phyloP scores from a whole-genome alignment of 2,113 vertebrate genomes.

The Hydrochoerus hydrochaeris region DNA sequence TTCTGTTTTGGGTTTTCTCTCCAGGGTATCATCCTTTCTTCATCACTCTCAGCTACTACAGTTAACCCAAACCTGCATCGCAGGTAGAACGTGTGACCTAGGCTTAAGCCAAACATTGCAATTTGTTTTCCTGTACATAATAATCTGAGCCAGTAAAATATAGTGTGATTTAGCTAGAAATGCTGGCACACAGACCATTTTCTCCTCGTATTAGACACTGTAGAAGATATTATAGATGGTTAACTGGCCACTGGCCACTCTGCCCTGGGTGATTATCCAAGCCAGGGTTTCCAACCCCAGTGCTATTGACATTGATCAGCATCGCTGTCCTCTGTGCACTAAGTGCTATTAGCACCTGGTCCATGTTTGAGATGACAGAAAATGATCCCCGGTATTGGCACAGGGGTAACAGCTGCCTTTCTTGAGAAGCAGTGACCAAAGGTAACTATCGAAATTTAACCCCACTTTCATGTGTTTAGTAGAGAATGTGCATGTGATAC shows the following conservation, averaged over 20 bases:
- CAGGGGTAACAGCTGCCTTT: background rate
- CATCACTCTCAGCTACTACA: background rate
- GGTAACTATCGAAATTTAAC: background rate
- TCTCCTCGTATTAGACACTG: background rate
- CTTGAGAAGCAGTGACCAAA: background rate
- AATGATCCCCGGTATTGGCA: background rate
- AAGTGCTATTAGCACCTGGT: background rate
- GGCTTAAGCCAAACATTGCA: background rate
- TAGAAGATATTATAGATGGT: background rate
- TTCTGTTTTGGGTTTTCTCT: background rate
- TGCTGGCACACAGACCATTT: background rate
- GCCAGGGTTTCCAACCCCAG: background rate
- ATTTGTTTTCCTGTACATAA: background rate
- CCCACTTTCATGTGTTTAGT: background rate
- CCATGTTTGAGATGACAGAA: background rate
- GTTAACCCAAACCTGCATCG: background rate
- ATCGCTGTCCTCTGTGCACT: background rate
- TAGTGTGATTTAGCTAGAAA: conserved; percentile 8
- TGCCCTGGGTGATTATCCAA: background rate
- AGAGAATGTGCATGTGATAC: background rate
- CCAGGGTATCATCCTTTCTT: background rate
- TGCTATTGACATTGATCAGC: background rate
- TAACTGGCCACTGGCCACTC: background rate
- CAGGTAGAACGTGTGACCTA: background rate
- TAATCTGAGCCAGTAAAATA: background rate